Conservation (phyloP, 2,113 vertebrate species). For the Hylia prasina region DNA sequence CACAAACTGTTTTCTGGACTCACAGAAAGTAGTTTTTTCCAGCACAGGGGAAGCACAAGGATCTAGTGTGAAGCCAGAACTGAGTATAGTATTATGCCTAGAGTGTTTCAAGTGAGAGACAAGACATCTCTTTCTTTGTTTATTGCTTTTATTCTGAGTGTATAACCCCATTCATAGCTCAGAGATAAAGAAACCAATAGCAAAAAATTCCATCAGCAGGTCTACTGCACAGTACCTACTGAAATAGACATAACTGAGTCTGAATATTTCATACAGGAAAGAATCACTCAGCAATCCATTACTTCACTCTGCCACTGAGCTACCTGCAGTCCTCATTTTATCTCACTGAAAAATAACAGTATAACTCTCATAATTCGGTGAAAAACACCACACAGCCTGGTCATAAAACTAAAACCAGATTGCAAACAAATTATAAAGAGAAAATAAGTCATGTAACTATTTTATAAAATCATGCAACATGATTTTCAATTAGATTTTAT, state of each 20-base stretch:
- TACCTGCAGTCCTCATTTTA: neutral
- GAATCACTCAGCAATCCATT: neutral
- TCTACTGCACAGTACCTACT: neutral
- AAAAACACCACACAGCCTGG: neutral
- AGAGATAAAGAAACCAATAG: neutral
- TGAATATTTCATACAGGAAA: neutral
- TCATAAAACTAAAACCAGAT: neutral
- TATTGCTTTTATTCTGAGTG: neutral
- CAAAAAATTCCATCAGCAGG: neutral
- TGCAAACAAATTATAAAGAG: neutral
- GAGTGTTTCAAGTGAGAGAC: neutral
- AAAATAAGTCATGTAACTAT: neutral
- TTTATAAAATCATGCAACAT: neutral
- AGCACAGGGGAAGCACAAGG: neutral
- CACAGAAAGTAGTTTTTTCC: neutral
- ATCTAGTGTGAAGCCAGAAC: neutral
- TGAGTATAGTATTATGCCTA: neutral
- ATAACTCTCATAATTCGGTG: neutral
- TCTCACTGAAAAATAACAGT: neutral
- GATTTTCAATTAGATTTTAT: neutral
- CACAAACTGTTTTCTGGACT: neutral
- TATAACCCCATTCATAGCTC: neutral
- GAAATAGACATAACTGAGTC: neutral
- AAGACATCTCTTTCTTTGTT: neutral
- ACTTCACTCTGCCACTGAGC: neutral